These are phyloP conservation scores for Pseudopipra pipra DNA, from an alignment of 2,113 vertebrate genomes.

Conservation along the genomic window DNA sequence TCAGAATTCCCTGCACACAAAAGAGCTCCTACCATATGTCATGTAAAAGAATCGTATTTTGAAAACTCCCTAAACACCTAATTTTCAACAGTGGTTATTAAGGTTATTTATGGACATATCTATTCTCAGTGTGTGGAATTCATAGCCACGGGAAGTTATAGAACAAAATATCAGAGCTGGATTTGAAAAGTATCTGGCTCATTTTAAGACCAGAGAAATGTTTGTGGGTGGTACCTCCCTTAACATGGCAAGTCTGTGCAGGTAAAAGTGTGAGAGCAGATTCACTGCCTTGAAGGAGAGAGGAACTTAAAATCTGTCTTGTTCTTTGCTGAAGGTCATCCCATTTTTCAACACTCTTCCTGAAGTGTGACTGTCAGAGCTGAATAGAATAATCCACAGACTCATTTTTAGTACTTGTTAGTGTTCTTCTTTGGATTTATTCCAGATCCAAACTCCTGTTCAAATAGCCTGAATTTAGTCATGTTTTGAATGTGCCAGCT, in stretches of 20 bases:
- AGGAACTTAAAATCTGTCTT: background rate
- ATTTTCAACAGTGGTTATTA: constrained; percentile 11
- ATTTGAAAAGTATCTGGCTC: constrained; percentile 32
- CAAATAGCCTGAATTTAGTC: background rate
- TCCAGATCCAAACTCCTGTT: background rate
- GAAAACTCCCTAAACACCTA: constrained; percentile 19
- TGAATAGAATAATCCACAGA: background rate
- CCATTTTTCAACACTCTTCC: background rate
- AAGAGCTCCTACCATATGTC: background rate
- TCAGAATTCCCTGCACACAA: background rate
- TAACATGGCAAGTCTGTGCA: background rate
- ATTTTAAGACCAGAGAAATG: constrained; percentile 14
- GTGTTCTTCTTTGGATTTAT: background rate
- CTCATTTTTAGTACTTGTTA: background rate
- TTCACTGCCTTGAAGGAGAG: background rate
- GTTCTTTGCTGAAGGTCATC: background rate
- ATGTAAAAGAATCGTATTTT: constrained; percentile 13
- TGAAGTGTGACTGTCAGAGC: background rate
- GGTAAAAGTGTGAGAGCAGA: background rate
- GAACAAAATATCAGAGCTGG: constrained; percentile 19
- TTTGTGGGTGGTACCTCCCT: background rate
- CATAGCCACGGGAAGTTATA: background rate
- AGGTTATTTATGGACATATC: constrained; percentile 27
- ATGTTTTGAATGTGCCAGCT: background rate
- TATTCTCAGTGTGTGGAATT: constrained; percentile 1